Base-by-base conservation (phyloP, 2,888 invertebrate genomes). In the Morinoia aosen region DNA sequence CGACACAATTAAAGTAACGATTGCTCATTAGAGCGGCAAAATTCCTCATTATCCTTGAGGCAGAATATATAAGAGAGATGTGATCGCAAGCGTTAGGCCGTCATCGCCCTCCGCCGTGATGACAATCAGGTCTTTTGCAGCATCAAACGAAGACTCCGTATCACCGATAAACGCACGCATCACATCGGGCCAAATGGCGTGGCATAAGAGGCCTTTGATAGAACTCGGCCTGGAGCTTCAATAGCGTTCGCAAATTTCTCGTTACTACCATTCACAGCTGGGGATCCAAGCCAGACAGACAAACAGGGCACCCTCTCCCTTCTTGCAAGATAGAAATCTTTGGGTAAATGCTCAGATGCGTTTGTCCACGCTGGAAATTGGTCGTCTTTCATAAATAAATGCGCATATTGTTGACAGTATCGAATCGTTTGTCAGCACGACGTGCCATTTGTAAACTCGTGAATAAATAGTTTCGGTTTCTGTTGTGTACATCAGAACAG, bases 1-100 rank as follows among this genome's bases (percentile, higher is more conserved):
- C 90, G 90, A 90, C 90, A 90, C 90, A 90, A 90, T 90, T 90
- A 90, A 90, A 90, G 90, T 90, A 90, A 90, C 90, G 90, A 90
- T 90, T 90, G 90, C 90, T 90, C 90, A 90, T 90, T 90, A 90
- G 90, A 90, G 90, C 90, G 40, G 90, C 90, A 90, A 48, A 90
- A 90, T 90, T 90, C 90, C 90, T 90, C 90, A 90, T 90, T 90
- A 90, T 90, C 90, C 40, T 90, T 90, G 40, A 90, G 90, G 90
- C 16, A 40, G 90, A 76, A 90, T 90, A 90, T 10, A 40, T 90
- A 90, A 19, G 48, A 48, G 48, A 14, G 90, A 90, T 39, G 90
- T 40, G 90, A 48, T 90, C 90, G 39, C 90, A 48, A 90, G 90
- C n/a, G 40, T 10, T 16, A 90, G 16, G 90, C 48, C 48, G 90